Percentiles rank a stretch among this genome's conserved stretches.
These are phyloP conservation scores for Heliothis subflexa DNA, from an alignment of 1,140 invertebrate species.

Conservation along the genomic window DNA sequence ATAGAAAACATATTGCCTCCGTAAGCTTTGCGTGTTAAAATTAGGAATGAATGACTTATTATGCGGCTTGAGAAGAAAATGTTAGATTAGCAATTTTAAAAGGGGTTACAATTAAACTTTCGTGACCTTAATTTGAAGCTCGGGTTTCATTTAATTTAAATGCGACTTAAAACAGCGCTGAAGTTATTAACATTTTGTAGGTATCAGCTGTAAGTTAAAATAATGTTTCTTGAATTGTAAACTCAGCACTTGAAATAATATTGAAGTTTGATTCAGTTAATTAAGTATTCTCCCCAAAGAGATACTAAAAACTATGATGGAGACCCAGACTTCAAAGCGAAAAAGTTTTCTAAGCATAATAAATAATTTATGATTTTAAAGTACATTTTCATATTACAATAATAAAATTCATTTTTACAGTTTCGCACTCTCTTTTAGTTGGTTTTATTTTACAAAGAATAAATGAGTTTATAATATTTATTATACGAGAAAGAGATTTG, in stretches of 20 bases:
- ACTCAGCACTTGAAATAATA: conserved; percentile 23
- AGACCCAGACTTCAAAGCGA: conserved; percentile 4
- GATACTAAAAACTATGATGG: conserved; percentile 9
- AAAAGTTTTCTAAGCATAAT: conserved; percentile 5
- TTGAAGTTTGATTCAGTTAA: conserved; percentile 31
- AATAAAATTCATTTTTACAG: too few species aligned
- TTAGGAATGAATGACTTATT: too few species aligned
- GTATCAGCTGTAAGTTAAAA: conserved; percentile 8
- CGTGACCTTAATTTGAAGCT: neutral
- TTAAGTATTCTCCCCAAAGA: conserved; percentile 7
- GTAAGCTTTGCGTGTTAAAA: too few species aligned
- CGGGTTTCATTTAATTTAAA: neutral
- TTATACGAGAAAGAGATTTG: too few species aligned
- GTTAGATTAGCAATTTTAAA: too few species aligned
- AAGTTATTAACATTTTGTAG: conserved; percentile 10
- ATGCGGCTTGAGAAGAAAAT: too few species aligned
- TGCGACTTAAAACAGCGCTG: neutral
- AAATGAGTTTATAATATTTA: too few species aligned
- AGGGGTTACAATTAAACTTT: neutral
- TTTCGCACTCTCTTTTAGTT: too few species aligned
- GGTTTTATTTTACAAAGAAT: too few species aligned
- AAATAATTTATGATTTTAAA: neutral
- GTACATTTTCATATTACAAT: neutral
- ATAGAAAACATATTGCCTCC: too few species aligned
- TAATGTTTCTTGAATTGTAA: conserved; percentile 16